Evolutionary conservation across 2,888 invertebrate genomes (phyloP), one percentile per base, ranked within the genome.

Genomic region (Melipona bicolor): DNA sequence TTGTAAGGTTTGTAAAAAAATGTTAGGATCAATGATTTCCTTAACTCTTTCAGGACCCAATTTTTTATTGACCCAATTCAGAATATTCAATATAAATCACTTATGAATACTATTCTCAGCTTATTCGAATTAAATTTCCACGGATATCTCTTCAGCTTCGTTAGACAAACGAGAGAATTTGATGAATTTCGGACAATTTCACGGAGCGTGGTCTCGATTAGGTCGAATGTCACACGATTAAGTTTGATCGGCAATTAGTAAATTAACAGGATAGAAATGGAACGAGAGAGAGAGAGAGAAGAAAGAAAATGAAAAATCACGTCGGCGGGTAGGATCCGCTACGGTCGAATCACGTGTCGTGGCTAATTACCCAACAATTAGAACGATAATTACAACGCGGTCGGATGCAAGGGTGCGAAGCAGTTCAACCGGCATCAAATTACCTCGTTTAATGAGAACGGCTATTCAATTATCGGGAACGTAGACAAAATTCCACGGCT

Each of bases 321-420:
- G 32, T 69, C 27, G 11, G 2, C 43, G 5, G n/a, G 17, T 49
- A 79, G 69, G 21, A 54, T 67, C 27, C 61, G 74, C 32, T 50
- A 50, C 2, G 32, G 49, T 65, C 27, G 65, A 50, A 54, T 65
- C 50, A 19, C 4, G 56, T 61, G 82, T 49, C 76, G 65, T 43
- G 59, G 71, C 43, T 83, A 83, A 83, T 83, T 83, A 75, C 83
- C 61, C 67, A 65, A 67, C 65, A 82, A 83, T 82, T 83, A 82
- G 82, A 78, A 71, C 59, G 56, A 61, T 71, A 83, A 82, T 83
- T 83, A 82, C 83, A 67, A 79, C 69, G 62, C 54, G 61, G 43
- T 70, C 3, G 70, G 54, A 9, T 64, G n/a, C 50, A 64, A 62
- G 71, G 83, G 82, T 69, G 82, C 81, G 82, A 82, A 74, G 56